phyloP scores from a whole-genome alignment of 2,113 vertebrate species.

The Scomber japonicus region DNA sequence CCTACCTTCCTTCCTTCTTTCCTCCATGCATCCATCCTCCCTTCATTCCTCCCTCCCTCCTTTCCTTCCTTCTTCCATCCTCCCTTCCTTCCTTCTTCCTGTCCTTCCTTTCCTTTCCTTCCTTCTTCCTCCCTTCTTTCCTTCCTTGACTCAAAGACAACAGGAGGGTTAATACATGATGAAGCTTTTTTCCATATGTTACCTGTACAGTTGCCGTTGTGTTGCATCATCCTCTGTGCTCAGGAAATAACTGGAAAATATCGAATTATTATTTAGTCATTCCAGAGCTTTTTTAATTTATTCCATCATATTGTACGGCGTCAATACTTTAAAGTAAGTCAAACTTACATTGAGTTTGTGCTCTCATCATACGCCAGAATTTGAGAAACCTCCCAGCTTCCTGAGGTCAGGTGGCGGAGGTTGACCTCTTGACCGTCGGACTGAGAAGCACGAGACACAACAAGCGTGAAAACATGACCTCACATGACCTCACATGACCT shows the following conservation, averaged over 20 bases:
- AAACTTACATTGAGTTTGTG: constrained; percentile 69
- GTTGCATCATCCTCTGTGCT: constrained; percentile 77
- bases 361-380: constrained; percentile 77
- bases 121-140: too few relatives aligned
- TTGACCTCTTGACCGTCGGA: constrained; percentile 63
- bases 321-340: background rate
- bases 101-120: too few relatives aligned
- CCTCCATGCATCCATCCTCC: too few relatives aligned
- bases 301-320: background rate
- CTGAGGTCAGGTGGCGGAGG: constrained; percentile 81
- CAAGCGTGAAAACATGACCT: background rate
- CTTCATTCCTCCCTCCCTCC: background rate
- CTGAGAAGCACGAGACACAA: constrained; percentile 34
- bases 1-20: too few relatives aligned
- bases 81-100: too few relatives aligned
- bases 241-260: constrained; percentile 80
- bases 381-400: constrained; percentile 82
- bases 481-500: too few relatives aligned
- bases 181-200: too few relatives aligned
- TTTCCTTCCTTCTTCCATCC: too few relatives aligned
- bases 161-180: too few relatives aligned
- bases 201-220: constrained; percentile 83
- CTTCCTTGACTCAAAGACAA: background rate
- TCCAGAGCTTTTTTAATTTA: background rate
- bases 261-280: constrained; percentile 4